phyloP scores from a whole-genome alignment of 2,113 vertebrate genomes.

The Psittacula cyanocephala region DNA sequence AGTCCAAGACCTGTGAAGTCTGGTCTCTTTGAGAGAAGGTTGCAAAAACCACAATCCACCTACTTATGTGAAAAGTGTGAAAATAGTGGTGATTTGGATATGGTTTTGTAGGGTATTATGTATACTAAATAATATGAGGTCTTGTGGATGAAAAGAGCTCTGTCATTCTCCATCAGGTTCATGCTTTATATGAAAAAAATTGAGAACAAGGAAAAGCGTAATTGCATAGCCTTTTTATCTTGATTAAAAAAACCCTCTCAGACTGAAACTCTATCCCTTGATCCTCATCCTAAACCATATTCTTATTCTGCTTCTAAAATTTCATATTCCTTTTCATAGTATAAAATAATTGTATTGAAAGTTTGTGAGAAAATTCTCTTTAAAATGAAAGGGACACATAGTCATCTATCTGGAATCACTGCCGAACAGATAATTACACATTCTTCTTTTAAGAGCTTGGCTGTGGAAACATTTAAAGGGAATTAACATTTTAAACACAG shows the following conservation, averaged over 20 bases:
- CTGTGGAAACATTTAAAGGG: neutral
- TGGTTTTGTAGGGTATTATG: neutral
- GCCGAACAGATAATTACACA: neutral
- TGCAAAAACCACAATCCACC: neutral
- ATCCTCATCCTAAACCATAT: neutral
- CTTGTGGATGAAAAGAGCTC: neutral
- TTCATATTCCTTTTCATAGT: neutral
- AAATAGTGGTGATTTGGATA: neutral
- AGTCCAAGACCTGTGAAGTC: neutral
- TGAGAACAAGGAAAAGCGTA: neutral
- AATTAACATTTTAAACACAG: neutral
- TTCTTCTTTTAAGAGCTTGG: neutral
- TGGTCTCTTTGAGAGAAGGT: neutral
- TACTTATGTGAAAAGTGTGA: neutral
- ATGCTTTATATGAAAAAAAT: neutral
- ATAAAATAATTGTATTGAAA: neutral
- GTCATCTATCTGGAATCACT: neutral
- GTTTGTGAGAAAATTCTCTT: neutral
- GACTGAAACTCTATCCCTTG: neutral
- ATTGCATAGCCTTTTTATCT: neutral
- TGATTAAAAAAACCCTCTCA: neutral
- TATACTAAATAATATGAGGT: neutral
- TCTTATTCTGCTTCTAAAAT: neutral
- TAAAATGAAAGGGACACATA: neutral
- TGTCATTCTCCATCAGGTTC: neutral